These are phyloP conservation scores for Drosophila fungiperda DNA, from an alignment of 2,888 invertebrate genomes.

Conservation along the genomic window DNA sequence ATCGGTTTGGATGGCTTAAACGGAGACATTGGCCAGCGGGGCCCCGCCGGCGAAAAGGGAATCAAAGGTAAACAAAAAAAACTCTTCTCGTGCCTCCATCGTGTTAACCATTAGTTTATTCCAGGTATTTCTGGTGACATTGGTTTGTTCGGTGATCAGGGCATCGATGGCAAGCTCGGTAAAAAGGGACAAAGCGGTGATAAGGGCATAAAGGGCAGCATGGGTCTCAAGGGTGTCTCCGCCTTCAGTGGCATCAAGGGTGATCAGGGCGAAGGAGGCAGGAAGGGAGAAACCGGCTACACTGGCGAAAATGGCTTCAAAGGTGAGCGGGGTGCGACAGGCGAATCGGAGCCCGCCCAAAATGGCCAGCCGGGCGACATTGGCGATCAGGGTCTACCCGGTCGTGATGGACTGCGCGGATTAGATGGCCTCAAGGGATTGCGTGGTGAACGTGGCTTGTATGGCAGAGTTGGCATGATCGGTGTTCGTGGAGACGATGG, in stretches of 20 bases:
- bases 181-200: slow-evolving; percentile 81
- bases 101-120: neutral
- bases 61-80: slow-evolving; percentile 70
- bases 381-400: slow-evolving; percentile 88
- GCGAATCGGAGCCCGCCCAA: slow-evolving; percentile 86
- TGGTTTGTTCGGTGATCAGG: slow-evolving; percentile 77
- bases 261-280: slow-evolving; percentile 86
- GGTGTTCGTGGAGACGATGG: slow-evolving; percentile 86
- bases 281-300: slow-evolving; percentile 84
- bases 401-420: slow-evolving; percentile 86
- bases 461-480: slow-evolving; percentile 86
- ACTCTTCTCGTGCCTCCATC: no score
- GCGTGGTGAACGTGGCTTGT: slow-evolving; percentile 86
- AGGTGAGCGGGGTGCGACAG: slow-evolving; percentile 87
- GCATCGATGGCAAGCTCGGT: slow-evolving; percentile 71
- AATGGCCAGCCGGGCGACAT: slow-evolving; percentile 86
- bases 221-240: slow-evolving; percentile 86
- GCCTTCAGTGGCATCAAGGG: slow-evolving; percentile 88
- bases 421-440: slow-evolving; percentile 85
- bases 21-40: slow-evolving; percentile 83
- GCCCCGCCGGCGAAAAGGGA: slow-evolving; percentile 83
- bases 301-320: slow-evolving; percentile 82
- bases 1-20: slow-evolving; percentile 86
- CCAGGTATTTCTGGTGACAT: slow-evolving; percentile 76
- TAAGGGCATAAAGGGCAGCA: slow-evolving; percentile 67